These are phyloP conservation scores for Tinea trinotella DNA, from an alignment of 2,888 invertebrate species.

Conservation along the genomic window DNA sequence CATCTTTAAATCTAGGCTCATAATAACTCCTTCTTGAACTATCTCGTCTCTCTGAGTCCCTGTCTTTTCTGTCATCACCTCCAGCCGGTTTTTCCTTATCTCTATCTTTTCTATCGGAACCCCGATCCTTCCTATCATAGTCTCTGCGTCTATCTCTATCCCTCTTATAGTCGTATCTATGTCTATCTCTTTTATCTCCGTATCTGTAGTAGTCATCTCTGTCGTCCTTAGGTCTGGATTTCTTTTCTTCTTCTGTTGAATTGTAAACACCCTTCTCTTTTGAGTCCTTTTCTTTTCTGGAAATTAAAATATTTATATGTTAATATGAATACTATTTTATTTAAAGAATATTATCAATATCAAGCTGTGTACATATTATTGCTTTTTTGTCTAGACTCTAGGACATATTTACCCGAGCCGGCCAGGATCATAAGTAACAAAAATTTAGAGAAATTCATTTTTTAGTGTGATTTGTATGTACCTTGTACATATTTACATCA, in stretches of 20 bases:
- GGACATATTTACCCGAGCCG: too few relatives aligned
- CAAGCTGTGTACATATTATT: too few relatives aligned
- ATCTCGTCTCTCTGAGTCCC: conserved; percentile 35
- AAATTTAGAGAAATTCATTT: too few relatives aligned
- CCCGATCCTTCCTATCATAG: conserved; percentile 37
- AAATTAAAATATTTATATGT: conserved; percentile 9
- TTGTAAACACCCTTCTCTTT: conserved; percentile 81
- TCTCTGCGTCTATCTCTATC: conserved; percentile 35
- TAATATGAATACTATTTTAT: background rate
- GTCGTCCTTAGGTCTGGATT: conserved; percentile 47
- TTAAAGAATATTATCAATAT: too few relatives aligned
- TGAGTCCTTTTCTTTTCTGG: conserved; percentile 65
- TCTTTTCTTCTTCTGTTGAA: conserved; percentile 74
- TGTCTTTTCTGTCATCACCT: conserved; percentile 26
- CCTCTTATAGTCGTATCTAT: conserved; percentile 37
- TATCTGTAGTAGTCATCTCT: conserved; percentile 44
- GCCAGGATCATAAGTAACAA: too few relatives aligned
- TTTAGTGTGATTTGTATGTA: too few relatives aligned
- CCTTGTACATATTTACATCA: too few relatives aligned
- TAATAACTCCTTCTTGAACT: conserved; percentile 65
- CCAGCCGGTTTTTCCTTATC: conserved; percentile 30
- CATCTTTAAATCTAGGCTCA: conserved; percentile 83
- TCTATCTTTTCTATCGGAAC: conserved; percentile 29
- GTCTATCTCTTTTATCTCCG: conserved; percentile 34
- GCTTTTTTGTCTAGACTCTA: too few relatives aligned